Percentiles rank a stretch among this genome's conserved stretches.
Conservation (phyloP, 1,140 invertebrate genomes). For the Copidosoma floridanum region DNA sequence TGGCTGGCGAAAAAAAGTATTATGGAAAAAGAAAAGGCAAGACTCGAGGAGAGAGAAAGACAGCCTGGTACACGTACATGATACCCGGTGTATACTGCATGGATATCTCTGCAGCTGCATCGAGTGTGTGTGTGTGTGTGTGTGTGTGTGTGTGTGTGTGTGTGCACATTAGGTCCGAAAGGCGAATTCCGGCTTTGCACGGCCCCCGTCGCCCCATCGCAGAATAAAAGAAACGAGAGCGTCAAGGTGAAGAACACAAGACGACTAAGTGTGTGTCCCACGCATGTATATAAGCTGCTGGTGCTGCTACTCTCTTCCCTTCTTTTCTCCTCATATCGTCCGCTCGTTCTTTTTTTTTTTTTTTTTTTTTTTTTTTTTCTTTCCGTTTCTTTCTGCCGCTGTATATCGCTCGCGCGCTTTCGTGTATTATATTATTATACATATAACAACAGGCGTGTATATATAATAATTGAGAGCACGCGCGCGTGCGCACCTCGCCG, state of each 20-base stretch:
- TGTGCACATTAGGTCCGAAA: background rate
- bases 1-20: no score
- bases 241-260: constrained; percentile 27
- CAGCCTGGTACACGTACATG: background rate
- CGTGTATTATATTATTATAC: no score
- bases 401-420: background rate
- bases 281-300: constrained; percentile 1
- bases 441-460: no score
- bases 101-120: no score
- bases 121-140: background rate
- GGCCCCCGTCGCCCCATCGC: background rate
- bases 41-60: background rate
- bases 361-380: background rate
- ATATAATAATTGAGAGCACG: constrained; percentile 13
- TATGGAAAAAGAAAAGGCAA: no score
- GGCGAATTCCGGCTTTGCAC: constrained; percentile 9
- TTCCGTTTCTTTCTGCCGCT: constrained; percentile 18
- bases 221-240: constrained; percentile 17
- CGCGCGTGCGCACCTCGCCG: constrained; percentile 9
- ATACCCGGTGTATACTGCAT: no score
- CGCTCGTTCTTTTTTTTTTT: background rate
- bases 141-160: background rate
- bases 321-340: background rate
- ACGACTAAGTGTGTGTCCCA: constrained; percentile 25
- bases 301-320: background rate